Percentiles rank a stretch among this genome's conserved stretches.
Conservation (phyloP, 2,797 vertebrate species). For the Perodicticus potto region DNA sequence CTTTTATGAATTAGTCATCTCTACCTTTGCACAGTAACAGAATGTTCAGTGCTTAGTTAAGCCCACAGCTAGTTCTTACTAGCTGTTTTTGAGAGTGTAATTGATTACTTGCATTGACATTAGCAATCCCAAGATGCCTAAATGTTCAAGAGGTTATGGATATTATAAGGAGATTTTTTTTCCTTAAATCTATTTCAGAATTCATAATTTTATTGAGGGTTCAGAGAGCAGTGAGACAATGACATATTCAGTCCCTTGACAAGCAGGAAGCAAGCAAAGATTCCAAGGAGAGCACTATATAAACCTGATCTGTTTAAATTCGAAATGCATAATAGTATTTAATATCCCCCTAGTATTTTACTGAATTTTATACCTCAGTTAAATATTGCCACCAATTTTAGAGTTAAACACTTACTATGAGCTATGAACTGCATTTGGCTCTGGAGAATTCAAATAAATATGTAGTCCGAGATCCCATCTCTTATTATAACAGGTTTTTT, state of each 20-base stretch:
- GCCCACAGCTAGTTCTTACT: not conserved
- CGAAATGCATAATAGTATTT: not conserved
- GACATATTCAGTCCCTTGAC: not conserved
- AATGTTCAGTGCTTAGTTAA: not conserved
- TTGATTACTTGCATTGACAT: conserved; percentile 60
- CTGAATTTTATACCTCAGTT: conserved; percentile 2
- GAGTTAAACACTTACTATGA: not conserved
- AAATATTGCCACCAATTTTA: conserved; percentile 14
- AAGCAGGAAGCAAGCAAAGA: not conserved
- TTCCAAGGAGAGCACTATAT: not conserved
- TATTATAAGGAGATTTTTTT: not conserved
- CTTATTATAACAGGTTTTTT: not conserved
- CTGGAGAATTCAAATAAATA: not conserved
- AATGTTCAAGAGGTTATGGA: conserved; percentile 58
- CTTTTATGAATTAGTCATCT: conserved; percentile 58
- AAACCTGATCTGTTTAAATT: not conserved
- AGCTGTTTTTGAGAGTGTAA: conserved; percentile 51
- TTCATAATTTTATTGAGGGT: conserved; percentile 48
- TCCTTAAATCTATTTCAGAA: conserved; percentile 56
- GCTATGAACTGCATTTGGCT: not conserved
- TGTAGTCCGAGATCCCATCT: not conserved
- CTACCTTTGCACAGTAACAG: not conserved
- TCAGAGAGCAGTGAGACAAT: not conserved
- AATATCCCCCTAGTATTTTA: not conserved
- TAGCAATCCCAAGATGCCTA: conserved; percentile 34